A percentile compares a stretch with the other conserved stretches of the same genome.
Evolutionary conservation across 2,888 invertebrate species (phyloP).

Genomic region (Noctua janthina): DNA sequence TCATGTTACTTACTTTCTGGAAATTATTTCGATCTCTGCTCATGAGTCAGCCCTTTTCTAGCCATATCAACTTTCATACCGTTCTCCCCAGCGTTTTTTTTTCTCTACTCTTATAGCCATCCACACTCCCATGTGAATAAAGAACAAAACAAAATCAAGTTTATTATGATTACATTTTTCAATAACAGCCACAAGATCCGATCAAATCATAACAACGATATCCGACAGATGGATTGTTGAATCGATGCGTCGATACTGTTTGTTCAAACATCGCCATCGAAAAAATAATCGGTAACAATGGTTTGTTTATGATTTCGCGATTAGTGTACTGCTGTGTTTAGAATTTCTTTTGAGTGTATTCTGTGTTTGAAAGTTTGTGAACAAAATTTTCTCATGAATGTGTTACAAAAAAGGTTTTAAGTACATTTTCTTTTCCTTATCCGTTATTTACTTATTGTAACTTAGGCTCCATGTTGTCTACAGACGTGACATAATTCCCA

Average conservation of each 20-base stretch:
- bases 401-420: neutral
- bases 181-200: slow-evolving; percentile 15
- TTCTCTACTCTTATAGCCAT: neutral
- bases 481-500: neutral
- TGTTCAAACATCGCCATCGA: slow-evolving; percentile 50
- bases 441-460: neutral
- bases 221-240: slow-evolving; percentile 49
- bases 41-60: neutral
- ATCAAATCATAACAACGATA: slow-evolving; percentile 46
- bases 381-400: neutral
- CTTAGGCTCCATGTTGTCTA: neutral
- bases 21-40: neutral
- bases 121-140: slow-evolving; percentile 5
- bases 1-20: neutral
- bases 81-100: neutral
- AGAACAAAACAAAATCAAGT: slow-evolving; percentile 27
- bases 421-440: neutral
- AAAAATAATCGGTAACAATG: slow-evolving; percentile 56
- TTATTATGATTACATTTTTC: slow-evolving; percentile 27
- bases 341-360: slow-evolving; percentile 14
- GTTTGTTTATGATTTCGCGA: slow-evolving; percentile 32
- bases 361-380: slow-evolving; percentile 11
- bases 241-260: slow-evolving; percentile 47
- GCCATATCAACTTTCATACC: no score
- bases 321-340: slow-evolving; percentile 38